These are phyloP conservation scores for Hoplostethus mediterraneus DNA, from an alignment of 2,797 vertebrate genomes.

Conservation along the genomic window DNA sequence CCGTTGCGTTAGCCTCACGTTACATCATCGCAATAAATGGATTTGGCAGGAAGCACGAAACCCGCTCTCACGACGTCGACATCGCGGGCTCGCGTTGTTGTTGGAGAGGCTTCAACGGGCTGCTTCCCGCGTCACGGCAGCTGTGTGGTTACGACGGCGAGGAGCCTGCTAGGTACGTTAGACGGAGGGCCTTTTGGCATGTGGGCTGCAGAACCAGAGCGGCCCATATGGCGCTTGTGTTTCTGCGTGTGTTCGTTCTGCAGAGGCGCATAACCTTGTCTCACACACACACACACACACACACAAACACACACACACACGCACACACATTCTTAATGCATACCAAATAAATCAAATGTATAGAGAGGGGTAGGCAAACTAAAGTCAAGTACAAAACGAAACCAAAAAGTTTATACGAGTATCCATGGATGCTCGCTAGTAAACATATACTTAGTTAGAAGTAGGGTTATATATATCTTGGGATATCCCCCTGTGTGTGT, in stretches of 20 bases:
- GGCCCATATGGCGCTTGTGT: neutral
- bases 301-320: neutral
- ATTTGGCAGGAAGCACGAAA: conserved; percentile 8
- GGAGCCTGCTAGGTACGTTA: conserved; percentile 14
- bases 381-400: neutral
- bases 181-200: neutral
- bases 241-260: neutral
- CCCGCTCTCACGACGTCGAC: conserved; percentile 8
- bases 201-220: neutral
- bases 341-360: too few species aligned
- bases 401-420: neutral
- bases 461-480: too few species aligned
- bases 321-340: neutral
- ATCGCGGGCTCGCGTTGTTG: conserved; percentile 13
- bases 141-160: conserved; percentile 19
- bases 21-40: conserved; percentile 37
- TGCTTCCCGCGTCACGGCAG: neutral
- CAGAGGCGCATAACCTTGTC: neutral
- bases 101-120: conserved; percentile 14
- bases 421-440: neutral
- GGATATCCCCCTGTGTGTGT: neutral
- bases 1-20: neutral
- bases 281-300: neutral
- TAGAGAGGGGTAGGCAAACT: too few species aligned
- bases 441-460: neutral